A percentile compares a stretch with the other conserved stretches of the same genome.
Evolutionary conservation across 2,113 vertebrate species (phyloP).

Genomic region (Pseudorectes ferrugineus): DNA sequence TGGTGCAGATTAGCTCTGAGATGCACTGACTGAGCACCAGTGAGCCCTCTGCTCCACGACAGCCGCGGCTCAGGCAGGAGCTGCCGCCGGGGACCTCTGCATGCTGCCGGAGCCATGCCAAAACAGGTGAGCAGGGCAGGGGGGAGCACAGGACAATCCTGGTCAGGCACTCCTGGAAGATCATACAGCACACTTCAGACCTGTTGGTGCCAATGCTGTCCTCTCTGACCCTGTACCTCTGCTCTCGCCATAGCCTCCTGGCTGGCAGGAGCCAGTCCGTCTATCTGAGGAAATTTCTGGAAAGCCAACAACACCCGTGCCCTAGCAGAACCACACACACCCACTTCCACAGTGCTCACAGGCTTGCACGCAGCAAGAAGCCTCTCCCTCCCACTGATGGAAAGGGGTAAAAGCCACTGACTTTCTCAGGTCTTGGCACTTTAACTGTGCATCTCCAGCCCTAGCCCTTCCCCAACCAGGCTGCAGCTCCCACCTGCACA

Average conservation of each 20-base stretch:
- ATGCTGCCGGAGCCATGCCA: fast-evolving
- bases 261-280: neutral
- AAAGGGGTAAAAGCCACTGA: neutral
- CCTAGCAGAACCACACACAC: neutral
- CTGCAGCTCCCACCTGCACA: neutral
- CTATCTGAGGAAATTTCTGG: neutral
- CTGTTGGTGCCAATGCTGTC: neutral
- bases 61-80: neutral
- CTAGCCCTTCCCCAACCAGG: neutral
- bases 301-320: neutral
- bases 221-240: neutral
- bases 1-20: neutral
- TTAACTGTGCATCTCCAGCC: neutral
- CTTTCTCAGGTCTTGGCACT: neutral
- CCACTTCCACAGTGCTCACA: neutral
- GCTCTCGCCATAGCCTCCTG: fast-evolving
- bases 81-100: fast-evolving
- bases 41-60: neutral
- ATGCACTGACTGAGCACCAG: neutral
- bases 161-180: neutral
- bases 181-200: neutral
- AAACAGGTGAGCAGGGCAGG: neutral
- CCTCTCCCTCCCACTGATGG: neutral
- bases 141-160: neutral
- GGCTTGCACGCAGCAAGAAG: neutral